Evolutionary conservation across 1,140 invertebrate species (phyloP), one percentile per base, ranked within the genome.

Genomic region (Aphelinus atriplicis): DNA sequence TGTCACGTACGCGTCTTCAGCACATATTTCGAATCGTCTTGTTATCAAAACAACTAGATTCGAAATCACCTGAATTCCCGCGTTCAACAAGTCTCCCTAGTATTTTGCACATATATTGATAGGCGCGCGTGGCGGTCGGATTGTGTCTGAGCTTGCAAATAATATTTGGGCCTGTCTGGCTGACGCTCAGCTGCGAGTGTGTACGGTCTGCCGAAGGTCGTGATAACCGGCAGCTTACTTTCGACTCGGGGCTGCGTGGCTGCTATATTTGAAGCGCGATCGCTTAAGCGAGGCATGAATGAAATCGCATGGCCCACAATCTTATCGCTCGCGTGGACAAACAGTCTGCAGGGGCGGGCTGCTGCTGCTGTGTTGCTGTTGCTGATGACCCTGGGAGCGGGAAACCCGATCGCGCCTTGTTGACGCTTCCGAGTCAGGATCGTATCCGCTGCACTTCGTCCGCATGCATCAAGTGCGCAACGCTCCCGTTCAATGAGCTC

Each of bases 231-330:
- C 9, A 3, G 0, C 3, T 6, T 42, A 9, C 47, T 43, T 50
- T 62, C 3, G 46, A 61, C 57, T 61, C 26, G 62, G n/a, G 43
- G 62, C 7, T 26, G 45, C 26, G 26, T 26, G 26, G 26, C 26
- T 26, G 26, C 26, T 26, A 26, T 26, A 26, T 26, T 26, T 26
- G 26, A 26, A 26, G 26, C 26, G 26, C 26, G 26, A 26, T 26
- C 26, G 26, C 26, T 26, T 26, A 0, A 26, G 26, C 26, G 26
- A 26, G 61, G 57, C 53, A 68, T 78, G 80, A 81, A 79, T 80
- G 76, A 76, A 77, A 64, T 69, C 67, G 56, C 46, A 43, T 62
- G 58, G 56, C 64, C 43, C 42, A 51, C 55, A 73, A 73, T 73
- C 64, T 73, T 67, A 73, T 73, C 71, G 57, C 55, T 26, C n/a